Evolutionary conservation across 2,797 vertebrate species (phyloP).

Genomic region (Phoeniculus purpureus): DNA sequence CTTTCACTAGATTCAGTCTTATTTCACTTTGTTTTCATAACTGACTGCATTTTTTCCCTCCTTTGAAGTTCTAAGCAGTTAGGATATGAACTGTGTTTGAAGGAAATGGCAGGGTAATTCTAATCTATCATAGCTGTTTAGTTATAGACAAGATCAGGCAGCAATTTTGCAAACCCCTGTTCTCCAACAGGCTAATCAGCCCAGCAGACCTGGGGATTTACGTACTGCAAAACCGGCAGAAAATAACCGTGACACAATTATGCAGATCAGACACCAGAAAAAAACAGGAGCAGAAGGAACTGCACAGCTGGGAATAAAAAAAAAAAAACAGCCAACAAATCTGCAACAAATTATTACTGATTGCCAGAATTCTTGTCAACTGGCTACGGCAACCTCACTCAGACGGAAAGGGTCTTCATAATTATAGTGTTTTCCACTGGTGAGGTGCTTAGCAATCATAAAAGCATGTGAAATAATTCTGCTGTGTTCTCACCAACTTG

Average conservation of each 20-base stretch:
- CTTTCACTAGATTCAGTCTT: background rate
- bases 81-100: background rate
- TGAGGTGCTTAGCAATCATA: background rate
- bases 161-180: background rate
- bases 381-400: background rate
- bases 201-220: conserved; percentile 16
- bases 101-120: conserved; percentile 5
- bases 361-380: conserved; percentile 26
- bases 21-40: background rate
- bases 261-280: conserved; percentile 42
- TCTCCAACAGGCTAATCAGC: conserved; percentile 15
- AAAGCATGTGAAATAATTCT: background rate
- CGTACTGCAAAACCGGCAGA: conserved; percentile 28
- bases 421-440: background rate
- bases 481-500: background rate
- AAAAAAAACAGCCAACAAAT: too few species aligned
- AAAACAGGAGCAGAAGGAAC: background rate
- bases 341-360: background rate
- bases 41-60: background rate
- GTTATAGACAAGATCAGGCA: conserved; percentile 30
- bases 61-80: background rate
- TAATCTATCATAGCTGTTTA: conserved; percentile 18
- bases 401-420: background rate
- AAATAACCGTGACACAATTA: background rate
- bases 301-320: background rate